Evolutionary conservation across 2,113 vertebrate genomes (phyloP), one percentile per base, ranked within the genome.

Genomic region (Hippolais icterina): DNA sequence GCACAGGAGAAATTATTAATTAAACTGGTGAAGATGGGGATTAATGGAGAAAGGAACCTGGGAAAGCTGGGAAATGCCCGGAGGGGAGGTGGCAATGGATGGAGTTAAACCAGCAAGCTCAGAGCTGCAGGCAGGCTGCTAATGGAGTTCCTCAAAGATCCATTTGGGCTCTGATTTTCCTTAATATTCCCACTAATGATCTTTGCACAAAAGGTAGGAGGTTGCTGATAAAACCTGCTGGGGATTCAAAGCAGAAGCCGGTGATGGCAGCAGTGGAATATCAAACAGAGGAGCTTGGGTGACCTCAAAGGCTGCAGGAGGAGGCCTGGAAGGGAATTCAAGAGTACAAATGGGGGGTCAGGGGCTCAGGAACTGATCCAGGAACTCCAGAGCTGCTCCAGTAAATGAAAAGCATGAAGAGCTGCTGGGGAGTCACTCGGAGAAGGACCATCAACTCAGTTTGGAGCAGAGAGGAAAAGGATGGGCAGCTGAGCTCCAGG

Each of bases 1-100:
- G 94, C 94, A 93, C 96, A 92, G 78, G 81, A 97, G 95, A 78
- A 96, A 94, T 96, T 95, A 94, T 96, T 97, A 97, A 97, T 97
- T 97, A 97, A 95, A 92, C 79, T 63, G 72, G 63, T 81, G 89
- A 89, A 75, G 93, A 90, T 94, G 89, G 86, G 93, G 89, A 97
- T 97, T 96, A 94, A 95, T 95, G 68, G 83, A 89, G 94, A 95
- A 92, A 90, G 87, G 88, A 94, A 89, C 52, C 54, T 71, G 92
- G 89, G 93, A 75, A 46, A 87, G 72, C 90, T 50, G 93, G 95
- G 96, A 97, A 93, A 93, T 96, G 91, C 83, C 94, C 29, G 75
- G 93, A 95, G 96, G 96, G 93, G 72, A 95, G 65, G 91, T 52
- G 84, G 95, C 83, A 77, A 65, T 57, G 90, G 83, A 49, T 90